phyloP scores from a whole-genome alignment of 2,888 invertebrate species.

The Habroteleia sp. region DNA sequence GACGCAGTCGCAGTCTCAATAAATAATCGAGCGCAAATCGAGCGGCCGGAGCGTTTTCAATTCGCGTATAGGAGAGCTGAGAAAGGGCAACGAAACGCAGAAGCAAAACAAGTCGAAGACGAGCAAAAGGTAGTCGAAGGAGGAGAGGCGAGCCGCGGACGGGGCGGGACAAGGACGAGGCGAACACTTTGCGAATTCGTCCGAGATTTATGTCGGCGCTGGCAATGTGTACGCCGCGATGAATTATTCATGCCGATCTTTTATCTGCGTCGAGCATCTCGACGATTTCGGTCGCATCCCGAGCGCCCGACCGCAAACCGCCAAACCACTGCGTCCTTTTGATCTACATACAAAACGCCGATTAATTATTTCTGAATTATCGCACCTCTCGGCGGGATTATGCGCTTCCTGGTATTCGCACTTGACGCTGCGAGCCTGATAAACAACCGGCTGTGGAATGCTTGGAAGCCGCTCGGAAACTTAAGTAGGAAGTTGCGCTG shows the following conservation, averaged over 20 bases:
- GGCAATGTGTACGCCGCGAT: conserved; percentile 37
- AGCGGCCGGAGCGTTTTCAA: conserved; percentile 13
- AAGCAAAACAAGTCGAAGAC: conserved; percentile 1
- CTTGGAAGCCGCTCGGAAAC: conserved; percentile 23
- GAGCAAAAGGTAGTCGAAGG: background rate
- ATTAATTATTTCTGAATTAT: conserved; percentile 49
- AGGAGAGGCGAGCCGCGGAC: no score
- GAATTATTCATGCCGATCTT: conserved; percentile 53
- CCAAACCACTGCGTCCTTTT: conserved; percentile 21
- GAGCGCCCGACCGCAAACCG: conserved; percentile 15
- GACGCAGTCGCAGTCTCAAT: conserved; percentile 9
- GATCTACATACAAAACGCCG: conserved; percentile 47
- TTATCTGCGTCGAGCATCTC: conserved; percentile 36
- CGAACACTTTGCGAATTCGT: conserved; percentile 38
- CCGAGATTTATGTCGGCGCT: conserved; percentile 50
- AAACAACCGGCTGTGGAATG: conserved; percentile 53
- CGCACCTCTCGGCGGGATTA: conserved; percentile 30
- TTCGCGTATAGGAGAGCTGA: background rate
- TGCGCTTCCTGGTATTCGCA: conserved; percentile 53
- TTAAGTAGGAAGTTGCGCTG: conserved; percentile 41
- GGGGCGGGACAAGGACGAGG: conserved; percentile 1
- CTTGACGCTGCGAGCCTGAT: conserved; percentile 38
- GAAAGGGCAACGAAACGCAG: background rate
- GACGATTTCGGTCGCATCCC: conserved; percentile 23
- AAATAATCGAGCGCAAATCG: conserved; percentile 23